A percentile compares a stretch with the other conserved stretches of the same genome.
phyloP scores from a whole-genome alignment of 2,113 vertebrate species.

The Psittacus erithacus region DNA sequence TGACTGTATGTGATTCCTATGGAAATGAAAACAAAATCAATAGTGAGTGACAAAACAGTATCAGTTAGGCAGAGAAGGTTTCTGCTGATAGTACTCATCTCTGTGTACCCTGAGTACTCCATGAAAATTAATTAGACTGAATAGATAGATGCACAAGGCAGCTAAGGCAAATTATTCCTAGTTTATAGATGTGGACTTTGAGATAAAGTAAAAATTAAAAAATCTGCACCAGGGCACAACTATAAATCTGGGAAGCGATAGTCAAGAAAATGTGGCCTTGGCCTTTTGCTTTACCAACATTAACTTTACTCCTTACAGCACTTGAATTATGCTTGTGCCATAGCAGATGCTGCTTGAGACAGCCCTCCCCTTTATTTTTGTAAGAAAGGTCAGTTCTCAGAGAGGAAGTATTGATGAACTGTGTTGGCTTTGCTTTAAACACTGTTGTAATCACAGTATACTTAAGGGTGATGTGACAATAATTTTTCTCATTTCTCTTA shows the following conservation, averaged over 20 bases:
- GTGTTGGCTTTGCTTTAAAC: background rate
- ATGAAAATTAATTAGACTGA: background rate
- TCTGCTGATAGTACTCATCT: background rate
- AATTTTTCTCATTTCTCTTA: background rate
- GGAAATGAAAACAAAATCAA: background rate
- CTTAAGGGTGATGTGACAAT: fast-evolving
- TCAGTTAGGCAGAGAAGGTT: background rate
- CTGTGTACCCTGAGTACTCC: background rate
- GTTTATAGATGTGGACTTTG: background rate
- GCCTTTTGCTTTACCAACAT: background rate
- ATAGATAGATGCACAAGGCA: background rate
- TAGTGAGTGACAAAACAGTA: background rate
- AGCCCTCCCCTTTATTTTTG: background rate
- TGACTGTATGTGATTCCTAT: background rate
- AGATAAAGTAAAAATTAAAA: background rate
- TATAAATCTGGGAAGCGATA: background rate
- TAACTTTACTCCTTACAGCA: background rate
- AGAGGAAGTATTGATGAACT: background rate
- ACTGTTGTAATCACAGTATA: background rate
- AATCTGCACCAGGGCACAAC: background rate
- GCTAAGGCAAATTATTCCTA: background rate
- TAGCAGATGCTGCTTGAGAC: background rate
- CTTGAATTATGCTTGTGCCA: background rate
- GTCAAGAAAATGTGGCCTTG: background rate
- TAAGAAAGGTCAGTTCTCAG: background rate